phyloP scores from a whole-genome alignment of 2,888 invertebrate species.

The Cerastis leucographa region DNA sequence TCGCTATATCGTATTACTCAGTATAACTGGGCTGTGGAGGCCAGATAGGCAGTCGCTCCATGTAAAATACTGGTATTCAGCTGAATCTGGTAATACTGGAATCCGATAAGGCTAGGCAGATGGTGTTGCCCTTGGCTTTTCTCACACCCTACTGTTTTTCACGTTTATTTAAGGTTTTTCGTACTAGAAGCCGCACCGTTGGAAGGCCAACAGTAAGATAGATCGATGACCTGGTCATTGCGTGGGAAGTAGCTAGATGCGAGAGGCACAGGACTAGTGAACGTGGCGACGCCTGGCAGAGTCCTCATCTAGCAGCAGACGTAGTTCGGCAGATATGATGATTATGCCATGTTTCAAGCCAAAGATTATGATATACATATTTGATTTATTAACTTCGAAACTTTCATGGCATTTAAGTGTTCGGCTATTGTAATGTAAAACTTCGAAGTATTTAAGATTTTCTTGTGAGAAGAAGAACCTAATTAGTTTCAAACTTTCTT shows the following conservation, averaged over 20 bases:
- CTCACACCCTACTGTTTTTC: too few relatives aligned
- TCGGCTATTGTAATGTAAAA: background rate
- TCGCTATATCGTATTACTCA: too few relatives aligned
- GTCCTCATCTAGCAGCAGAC: background rate
- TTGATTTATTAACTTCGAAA: background rate
- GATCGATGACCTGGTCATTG: background rate
- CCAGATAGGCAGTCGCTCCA: too few relatives aligned
- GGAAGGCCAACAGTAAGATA: background rate
- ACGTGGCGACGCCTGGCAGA: background rate
- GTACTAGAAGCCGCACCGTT: background rate
- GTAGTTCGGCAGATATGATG: background rate
- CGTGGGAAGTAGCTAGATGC: background rate
- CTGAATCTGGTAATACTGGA: too few relatives aligned
- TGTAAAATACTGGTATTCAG: too few relatives aligned
- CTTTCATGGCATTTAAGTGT: background rate
- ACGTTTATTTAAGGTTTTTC: background rate
- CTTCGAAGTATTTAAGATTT: background rate
- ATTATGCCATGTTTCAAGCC: background rate
- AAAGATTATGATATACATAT: background rate
- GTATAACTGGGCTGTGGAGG: too few relatives aligned
- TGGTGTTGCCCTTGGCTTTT: too few relatives aligned
- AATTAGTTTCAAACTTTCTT: constrained; percentile 9
- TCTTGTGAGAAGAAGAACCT: background rate
- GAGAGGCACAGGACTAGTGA: background rate
- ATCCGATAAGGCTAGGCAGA: too few relatives aligned